Evolutionary conservation across 2,113 vertebrate species (phyloP), one percentile per base, ranked within the genome.

Genomic region (Paralichthys olivaceus): DNA sequence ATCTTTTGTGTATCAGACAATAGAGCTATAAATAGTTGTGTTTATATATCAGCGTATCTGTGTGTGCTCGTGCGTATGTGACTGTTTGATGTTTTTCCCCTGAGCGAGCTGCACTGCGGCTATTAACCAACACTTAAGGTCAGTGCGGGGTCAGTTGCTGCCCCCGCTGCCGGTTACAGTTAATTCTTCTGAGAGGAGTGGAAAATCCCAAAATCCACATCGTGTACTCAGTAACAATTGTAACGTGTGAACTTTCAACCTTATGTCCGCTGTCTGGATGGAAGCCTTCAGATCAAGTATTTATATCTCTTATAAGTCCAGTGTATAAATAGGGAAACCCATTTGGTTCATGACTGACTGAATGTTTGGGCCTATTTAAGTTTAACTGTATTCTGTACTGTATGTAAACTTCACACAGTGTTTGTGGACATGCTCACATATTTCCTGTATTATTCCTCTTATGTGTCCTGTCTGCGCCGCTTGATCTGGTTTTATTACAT

Each of bases 241-340:
- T 65, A 61, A 79, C 15, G 80, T 79, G 77, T 87, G 70, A 92
- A 88, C 89, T 79, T 81, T 67, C 77, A 78, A 89, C 84, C 87
- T 77, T 25, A 1, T 14, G 75, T 54, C 45, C 25, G 69, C 19
- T 49, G 19, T 49, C 17, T 49, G 49, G 49, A 8, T 53, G 49
- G n/a, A 2, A 22, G 20, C 79, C 83, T 78, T 71, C 69, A 77
- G 51, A 89, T 84, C 64, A 65, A 75, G 78, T 92, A 86, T 90
- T 86, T 90, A 81, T 87, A 84, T 79, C 87, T 75, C 64, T 57
- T 34, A 28, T 86, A 88, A 80, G 81, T 81, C 79, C 81, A 85
- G 64, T 75, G 80, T 69, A 85, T 84, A 88, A 86, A 88, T 80
- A 68, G 81, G 77, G 26, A 76, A 69, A 65, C 77, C 73, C 76